Evolutionary conservation across 2,797 vertebrate species (phyloP).

Genomic region (Zalophus californianus): DNA sequence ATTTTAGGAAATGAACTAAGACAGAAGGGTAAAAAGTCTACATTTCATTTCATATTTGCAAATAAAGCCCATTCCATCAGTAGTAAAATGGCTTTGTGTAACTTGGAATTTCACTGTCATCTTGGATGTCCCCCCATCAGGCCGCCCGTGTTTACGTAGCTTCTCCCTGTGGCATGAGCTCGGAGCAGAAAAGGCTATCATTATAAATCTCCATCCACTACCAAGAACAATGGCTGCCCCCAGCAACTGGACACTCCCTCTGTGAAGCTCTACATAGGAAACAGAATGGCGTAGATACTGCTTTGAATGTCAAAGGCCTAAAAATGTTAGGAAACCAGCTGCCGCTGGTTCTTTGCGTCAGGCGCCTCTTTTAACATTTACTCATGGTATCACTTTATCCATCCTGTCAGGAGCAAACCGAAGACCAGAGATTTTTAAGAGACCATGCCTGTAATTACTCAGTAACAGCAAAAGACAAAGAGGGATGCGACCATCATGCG

Average conservation of each 20-base stretch:
- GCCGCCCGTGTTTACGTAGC: constrained; percentile 26
- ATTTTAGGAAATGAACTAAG: constrained; percentile 58
- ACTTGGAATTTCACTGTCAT: constrained; percentile 34
- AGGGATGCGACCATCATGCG: background rate
- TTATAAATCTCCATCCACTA: constrained; percentile 48
- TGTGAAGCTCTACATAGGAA: constrained; percentile 8
- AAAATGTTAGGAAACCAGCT: background rate
- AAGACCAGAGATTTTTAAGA: background rate
- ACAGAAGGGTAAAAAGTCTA: constrained; percentile 12
- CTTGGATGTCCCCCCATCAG: background rate
- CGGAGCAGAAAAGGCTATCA: constrained; percentile 34
- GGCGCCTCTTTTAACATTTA: background rate
- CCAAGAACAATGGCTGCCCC: constrained; percentile 36
- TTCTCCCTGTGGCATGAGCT: background rate
- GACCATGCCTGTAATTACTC: background rate
- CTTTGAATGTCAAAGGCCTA: constrained; percentile 1
- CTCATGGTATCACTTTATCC: background rate
- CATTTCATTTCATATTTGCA: constrained; percentile 58
- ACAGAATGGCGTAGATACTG: background rate
- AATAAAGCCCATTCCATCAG: constrained; percentile 56
- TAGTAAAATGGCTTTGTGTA: constrained; percentile 30
- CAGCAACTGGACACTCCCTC: background rate
- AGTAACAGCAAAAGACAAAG: background rate
- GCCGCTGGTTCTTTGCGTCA: background rate
- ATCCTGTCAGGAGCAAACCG: background rate